Evolutionary conservation across 2,797 vertebrate genomes (phyloP).

Genomic region (Sebastes matsubarae): DNA sequence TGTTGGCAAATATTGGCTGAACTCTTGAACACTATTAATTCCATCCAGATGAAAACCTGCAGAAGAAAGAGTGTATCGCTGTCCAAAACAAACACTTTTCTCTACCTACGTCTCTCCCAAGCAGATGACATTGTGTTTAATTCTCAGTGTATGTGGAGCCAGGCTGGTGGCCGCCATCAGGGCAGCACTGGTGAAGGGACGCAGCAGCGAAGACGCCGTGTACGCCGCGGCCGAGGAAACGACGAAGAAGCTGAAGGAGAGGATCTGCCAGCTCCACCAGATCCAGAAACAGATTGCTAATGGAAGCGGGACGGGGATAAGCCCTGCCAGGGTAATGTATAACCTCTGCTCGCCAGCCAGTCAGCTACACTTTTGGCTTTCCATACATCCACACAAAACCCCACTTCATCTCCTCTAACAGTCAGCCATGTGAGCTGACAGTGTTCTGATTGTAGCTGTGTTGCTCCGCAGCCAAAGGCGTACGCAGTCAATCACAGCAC

Average conservation of each 20-base stretch:
- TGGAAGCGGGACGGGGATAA: constrained; percentile 80
- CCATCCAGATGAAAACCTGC: constrained; percentile 58
- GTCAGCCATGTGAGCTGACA: background rate
- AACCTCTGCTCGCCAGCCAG: constrained; percentile 19
- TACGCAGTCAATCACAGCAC: constrained; percentile 92
- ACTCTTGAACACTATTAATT: constrained; percentile 56
- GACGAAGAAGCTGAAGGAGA: constrained; percentile 85
- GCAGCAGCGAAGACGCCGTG: constrained; percentile 83
- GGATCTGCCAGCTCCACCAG: constrained; percentile 86
- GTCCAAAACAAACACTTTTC: constrained; percentile 31
- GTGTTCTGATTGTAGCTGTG: constrained; percentile 5
- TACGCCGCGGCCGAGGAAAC: constrained; percentile 83
- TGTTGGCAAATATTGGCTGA: constrained; percentile 67
- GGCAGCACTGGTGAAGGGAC: constrained; percentile 89
- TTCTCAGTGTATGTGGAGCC: constrained; percentile 86
- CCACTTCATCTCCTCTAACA: constrained; percentile 2
- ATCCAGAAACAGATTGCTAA: constrained; percentile 68
- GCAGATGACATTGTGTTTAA: background rate
- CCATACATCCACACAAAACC: background rate
- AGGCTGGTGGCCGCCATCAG: constrained; percentile 87
- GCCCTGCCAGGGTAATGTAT: constrained; percentile 91
- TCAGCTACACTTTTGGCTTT: background rate
- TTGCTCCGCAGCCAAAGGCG: constrained; percentile 84
- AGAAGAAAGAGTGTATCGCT: background rate
- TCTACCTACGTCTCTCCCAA: background rate